Evolutionary conservation across 1,140 invertebrate species (phyloP), one percentile per base, ranked within the genome.

Genomic region (Zaprionus camerounensis): DNA sequence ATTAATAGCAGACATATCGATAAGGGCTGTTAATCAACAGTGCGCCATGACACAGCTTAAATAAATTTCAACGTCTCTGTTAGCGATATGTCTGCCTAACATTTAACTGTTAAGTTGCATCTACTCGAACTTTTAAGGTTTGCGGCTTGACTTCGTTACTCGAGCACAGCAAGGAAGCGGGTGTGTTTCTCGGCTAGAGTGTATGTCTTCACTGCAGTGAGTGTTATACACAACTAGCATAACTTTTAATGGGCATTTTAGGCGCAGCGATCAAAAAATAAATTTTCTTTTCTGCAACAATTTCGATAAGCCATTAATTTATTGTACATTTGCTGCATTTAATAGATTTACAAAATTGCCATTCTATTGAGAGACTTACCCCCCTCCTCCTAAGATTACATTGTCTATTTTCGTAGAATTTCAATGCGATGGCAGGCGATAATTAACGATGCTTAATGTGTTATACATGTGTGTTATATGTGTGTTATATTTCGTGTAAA

Each of bases 401-500:
- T 7, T 44, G 36, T 15, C 13, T 38, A 5, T 15, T 13, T 38
- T 38, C 36, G 3, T 4, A 1, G 46, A 20, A 51, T 51, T 22
- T 51, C 20, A 12, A 4, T 24, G 46, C 49, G 22, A 31, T 31
- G 28, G 26, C 41, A 44, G 24, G 22, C n/a, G 24, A 34, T 69
- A 61, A 59, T 69, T 46, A 59, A 59, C 24, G 44, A 68, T 61
- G 41, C 41, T 46, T 17, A 46, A 17, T 46, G 41, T 17, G n/a
- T 46, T 46, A 17, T 46, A 46, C 31, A 34, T 24, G 20, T 51
- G 17, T 58, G 67, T 65, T 71, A 53, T 64, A 76, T 5, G 46
- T 51, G 17, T 58, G 67, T 65, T 71, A 53, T 64, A 76, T 71
- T 83, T 76, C 81, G 84, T 84, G 84, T 87, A 68, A 87, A 88